Conservation (phyloP, 2,888 invertebrate genomes). For the Margaritifera margaritifera region DNA sequence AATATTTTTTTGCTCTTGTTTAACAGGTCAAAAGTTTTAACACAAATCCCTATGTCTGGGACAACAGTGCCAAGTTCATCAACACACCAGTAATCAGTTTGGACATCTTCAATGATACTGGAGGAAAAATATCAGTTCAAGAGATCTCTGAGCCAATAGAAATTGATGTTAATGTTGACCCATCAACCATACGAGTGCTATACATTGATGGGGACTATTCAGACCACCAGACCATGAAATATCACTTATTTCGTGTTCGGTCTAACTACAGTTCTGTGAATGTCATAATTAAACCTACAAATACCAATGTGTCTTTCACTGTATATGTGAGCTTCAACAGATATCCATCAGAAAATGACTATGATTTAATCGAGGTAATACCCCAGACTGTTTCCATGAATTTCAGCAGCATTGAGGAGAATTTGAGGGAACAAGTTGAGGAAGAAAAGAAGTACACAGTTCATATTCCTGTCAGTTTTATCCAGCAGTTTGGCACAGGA, state of each 20-base stretch:
- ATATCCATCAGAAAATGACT: constrained; percentile 34
- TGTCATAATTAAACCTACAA: constrained; percentile 27
- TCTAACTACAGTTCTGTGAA: constrained; percentile 30
- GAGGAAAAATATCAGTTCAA: constrained; percentile 30
- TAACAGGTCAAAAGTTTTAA: constrained; percentile 41
- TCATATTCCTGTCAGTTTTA: constrained; percentile 22
- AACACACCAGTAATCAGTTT: constrained; percentile 46
- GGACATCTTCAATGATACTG: constrained; percentile 38
- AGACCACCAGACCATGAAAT: constrained; percentile 22
- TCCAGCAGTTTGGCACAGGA: constrained; percentile 33
- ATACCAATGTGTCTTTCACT: constrained; percentile 22
- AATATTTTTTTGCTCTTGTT: neutral
- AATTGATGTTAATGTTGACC: constrained; percentile 38
- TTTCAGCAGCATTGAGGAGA: neutral
- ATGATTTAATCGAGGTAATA: constrained; percentile 28
- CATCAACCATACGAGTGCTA: neutral
- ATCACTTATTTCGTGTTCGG: constrained; percentile 30
- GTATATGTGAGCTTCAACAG: constrained; percentile 39
- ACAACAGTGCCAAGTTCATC: constrained; percentile 38
- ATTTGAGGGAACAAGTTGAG: constrained; percentile 1
- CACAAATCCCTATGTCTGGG: constrained; percentile 52
- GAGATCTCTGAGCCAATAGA: constrained; percentile 40
- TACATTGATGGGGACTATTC: neutral
- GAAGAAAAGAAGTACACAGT: constrained; percentile 33
- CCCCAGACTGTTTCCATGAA: constrained; percentile 10